Percentiles rank a stretch among this genome's conserved stretches.
phyloP scores from a whole-genome alignment of 30 jellyfish, hydroid and myxozoan genomes.

The Catostylus mosaicus region DNA sequence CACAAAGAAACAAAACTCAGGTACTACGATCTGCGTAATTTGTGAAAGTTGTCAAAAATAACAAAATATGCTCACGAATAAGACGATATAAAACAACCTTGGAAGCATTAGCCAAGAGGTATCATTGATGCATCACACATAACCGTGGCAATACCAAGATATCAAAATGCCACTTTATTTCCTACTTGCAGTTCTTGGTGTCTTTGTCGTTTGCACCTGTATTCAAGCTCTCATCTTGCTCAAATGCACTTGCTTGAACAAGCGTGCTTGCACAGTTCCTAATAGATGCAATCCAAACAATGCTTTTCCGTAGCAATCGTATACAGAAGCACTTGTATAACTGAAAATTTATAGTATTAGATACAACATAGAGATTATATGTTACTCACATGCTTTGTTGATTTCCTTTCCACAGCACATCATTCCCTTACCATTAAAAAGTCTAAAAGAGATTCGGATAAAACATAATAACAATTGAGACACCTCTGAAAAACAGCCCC shows the following conservation, averaged over 20 bases:
- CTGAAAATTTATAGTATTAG: too few relatives aligned
- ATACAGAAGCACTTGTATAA: background rate
- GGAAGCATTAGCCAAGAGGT: background rate
- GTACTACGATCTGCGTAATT: too few relatives aligned
- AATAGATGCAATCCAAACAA: conserved; percentile 80
- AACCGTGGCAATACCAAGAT: background rate
- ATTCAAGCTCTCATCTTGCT: conserved; percentile 78
- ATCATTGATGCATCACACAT: background rate
- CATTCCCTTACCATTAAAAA: background rate
- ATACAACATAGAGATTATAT: too few relatives aligned
- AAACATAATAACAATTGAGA: background rate
- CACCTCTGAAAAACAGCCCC: background rate
- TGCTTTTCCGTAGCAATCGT: conserved; percentile 40
- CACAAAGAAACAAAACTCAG: too few relatives aligned
- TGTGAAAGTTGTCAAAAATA: too few relatives aligned
- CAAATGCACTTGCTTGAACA: conserved; percentile 85
- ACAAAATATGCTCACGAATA: too few relatives aligned
- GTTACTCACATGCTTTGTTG: background rate
- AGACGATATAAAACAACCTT: background rate
- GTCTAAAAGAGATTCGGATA: too few relatives aligned
- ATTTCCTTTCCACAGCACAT: background rate
- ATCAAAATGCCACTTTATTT: conserved; percentile 48
- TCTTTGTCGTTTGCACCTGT: conserved; percentile 83
- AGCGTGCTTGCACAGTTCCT: conserved; percentile 91
- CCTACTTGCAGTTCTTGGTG: conserved; percentile 61